Evolutionary conservation across 2,888 invertebrate species (phyloP), one percentile per base, ranked within the genome.

Genomic region (Archips xylosteana): DNA sequence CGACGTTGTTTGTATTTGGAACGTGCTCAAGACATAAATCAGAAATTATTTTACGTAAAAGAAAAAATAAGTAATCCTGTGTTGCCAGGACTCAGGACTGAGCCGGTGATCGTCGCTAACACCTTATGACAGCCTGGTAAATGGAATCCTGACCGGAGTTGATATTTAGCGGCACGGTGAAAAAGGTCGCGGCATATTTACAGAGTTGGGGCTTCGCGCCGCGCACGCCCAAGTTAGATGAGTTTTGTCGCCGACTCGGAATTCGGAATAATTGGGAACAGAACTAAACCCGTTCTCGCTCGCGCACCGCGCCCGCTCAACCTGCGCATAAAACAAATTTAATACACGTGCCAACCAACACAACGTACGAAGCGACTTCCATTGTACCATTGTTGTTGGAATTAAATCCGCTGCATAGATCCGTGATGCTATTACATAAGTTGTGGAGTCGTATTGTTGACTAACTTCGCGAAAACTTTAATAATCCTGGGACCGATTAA

Each of bases 261-360:
- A 74, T 74, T 74, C 73, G 65, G 74, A 74, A 74, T 74, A 74
- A 74, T 74, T 74, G 74, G 70, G 23, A 65, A 65, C 74, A 65
- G 69, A 62, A 60, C 67, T 54, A 34, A 61, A 45, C 67, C 73
- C 59, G 64, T 64, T 74, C 51, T 0, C 42, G 66, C 54, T 62
- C 57, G 57, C 57, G 57, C 57, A 15, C 42, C 61, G 60, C 71
- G 49, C 47, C 34, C 59, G 15, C 23, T 64, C 12, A 59, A 5
- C 68, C 36, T 57, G 62, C 32, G 39, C 42, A 66, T 54, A 57
- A 54, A 42, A 66, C 6, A 54, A 51, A 51, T 9, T 39, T 39
- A 63, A n/a, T 47, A 45, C 47, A 47, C 36, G 60, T n/a, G 47
- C 63, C 23, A 12, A 63, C 32, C n/a, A 63, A 32, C 63, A 63